Evolutionary conservation across 2,888 invertebrate species (phyloP).

Genomic region (Amphipoea lucens): DNA sequence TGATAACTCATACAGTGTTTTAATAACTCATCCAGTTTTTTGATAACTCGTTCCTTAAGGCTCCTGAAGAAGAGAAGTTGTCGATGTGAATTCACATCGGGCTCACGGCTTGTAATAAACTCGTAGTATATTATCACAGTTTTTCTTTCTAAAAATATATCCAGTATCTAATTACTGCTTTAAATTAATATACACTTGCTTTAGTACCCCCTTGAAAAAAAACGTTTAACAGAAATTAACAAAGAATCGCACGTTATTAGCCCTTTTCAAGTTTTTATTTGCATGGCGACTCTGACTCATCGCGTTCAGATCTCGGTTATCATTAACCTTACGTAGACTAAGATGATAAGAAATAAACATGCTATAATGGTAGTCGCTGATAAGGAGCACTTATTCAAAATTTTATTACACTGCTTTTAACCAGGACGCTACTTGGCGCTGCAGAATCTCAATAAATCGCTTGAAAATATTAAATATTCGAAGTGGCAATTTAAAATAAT

Average conservation of each 20-base stretch:
- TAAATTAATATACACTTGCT: background rate
- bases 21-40: background rate
- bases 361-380: background rate
- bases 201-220: background rate
- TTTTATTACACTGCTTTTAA: background rate
- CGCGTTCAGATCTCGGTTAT: background rate
- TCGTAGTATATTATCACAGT: background rate
- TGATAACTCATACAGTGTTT: background rate
- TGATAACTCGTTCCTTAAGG: background rate
- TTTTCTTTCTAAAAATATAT: background rate
- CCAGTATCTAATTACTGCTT: background rate
- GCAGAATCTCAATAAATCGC: conserved; percentile 1
- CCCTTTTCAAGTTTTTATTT: background rate
- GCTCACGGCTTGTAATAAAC: background rate
- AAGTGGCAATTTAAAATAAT: background rate
- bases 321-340: conserved; percentile 2
- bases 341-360: conserved; percentile 11
- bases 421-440: background rate
- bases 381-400: conserved; percentile 12
- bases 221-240: background rate
- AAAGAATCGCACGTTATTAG: background rate
- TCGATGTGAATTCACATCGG: background rate
- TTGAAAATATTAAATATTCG: conserved; percentile 1
- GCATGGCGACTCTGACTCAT: background rate
- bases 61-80: background rate